A percentile compares a stretch with the other conserved stretches of the same genome.
Conservation (phyloP, 2,113 vertebrate genomes). For the Malurus elegans region DNA sequence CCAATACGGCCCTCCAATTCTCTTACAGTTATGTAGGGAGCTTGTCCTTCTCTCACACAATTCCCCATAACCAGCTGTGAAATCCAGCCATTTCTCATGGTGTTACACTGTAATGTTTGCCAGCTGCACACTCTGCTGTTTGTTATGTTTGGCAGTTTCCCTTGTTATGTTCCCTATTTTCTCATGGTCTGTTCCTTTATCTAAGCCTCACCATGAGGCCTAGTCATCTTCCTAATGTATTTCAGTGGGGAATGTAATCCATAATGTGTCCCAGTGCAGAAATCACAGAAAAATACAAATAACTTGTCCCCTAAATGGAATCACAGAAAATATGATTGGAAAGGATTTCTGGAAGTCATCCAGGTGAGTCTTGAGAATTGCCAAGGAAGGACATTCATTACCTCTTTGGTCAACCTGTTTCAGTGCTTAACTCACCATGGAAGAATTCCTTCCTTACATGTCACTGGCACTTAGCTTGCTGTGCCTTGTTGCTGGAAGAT, state of each 20-base stretch:
- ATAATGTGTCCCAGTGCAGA: rapidly evolving
- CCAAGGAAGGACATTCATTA: not conserved
- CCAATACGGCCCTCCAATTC: not conserved
- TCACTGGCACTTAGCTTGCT: not conserved
- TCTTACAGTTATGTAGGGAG: not conserved
- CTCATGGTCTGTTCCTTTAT: not conserved
- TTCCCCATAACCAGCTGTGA: not conserved
- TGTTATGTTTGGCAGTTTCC: not conserved
- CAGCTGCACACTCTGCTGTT: not conserved
- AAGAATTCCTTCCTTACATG: not conserved
- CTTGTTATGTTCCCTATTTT: not conserved
- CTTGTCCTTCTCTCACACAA: not conserved
- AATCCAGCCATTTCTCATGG: not conserved
- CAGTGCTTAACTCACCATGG: not conserved
- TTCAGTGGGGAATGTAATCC: not conserved
- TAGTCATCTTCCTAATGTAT: not conserved
- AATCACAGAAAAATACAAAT: not conserved
- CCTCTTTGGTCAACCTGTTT: not conserved
- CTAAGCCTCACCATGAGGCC: not conserved
- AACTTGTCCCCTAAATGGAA: not conserved
- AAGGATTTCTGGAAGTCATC: not conserved
- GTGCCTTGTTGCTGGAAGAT: not conserved
- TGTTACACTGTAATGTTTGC: not conserved
- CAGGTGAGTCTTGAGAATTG: not conserved
- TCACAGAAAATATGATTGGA: not conserved